Conservation (phyloP, 1,140 invertebrate species). For the Philopotamus ludificatus region DNA sequence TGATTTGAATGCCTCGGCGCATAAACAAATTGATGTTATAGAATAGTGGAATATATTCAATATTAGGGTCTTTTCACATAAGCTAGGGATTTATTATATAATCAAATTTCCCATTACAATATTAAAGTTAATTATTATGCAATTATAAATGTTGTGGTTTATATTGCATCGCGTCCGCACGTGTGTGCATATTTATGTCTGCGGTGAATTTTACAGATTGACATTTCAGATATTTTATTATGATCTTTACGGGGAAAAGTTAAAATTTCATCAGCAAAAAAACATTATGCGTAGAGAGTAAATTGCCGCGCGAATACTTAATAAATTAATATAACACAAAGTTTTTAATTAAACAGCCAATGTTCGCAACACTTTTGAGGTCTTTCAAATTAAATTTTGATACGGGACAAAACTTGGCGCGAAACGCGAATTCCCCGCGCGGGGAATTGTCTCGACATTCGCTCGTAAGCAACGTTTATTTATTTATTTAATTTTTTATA, state of each 20-base stretch:
- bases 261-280: conserved; percentile 25
- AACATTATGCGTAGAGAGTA: conserved; percentile 11
- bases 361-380: conserved; percentile 34
- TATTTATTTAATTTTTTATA: too few species aligned
- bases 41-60: too few species aligned
- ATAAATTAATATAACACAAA: conserved; percentile 41
- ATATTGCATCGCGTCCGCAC: too few species aligned
- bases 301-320: conserved; percentile 35
- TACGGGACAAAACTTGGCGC: conserved; percentile 28
- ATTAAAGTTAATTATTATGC: too few species aligned
- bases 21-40: background rate
- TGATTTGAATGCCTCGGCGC: conserved; percentile 4
- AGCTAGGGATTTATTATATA: too few species aligned
- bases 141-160: too few species aligned
- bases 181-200: too few species aligned
- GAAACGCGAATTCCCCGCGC: too few species aligned
- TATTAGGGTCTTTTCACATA: too few species aligned
- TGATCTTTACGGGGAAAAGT: conserved; percentile 18
- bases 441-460: conserved; percentile 21
- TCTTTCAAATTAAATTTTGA: conserved; percentile 38
- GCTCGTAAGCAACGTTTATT: too few species aligned
- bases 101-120: too few species aligned
- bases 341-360: conserved; percentile 39
- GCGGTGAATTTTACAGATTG: too few species aligned
- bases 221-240: conserved; percentile 24